A percentile compares a stretch with the other conserved stretches of the same genome.
These are phyloP conservation scores for Sphaeridia pumilis DNA, from an alignment of 2,888 invertebrate species.

Conservation along the genomic window DNA sequence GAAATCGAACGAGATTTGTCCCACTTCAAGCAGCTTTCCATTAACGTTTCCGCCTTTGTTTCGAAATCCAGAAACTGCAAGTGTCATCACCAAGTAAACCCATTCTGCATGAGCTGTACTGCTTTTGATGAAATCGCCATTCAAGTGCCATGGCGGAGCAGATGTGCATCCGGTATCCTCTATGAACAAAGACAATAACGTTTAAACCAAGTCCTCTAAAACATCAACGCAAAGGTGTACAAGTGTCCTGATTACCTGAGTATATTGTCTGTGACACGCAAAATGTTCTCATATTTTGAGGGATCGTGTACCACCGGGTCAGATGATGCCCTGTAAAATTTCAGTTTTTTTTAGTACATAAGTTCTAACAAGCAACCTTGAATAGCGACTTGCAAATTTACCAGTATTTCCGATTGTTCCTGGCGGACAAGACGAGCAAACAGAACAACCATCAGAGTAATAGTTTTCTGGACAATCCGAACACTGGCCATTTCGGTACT, in stretches of 20 bases:
- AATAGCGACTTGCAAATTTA: too few species aligned
- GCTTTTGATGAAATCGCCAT: slow-evolving; percentile 42
- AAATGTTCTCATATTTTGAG: too few species aligned
- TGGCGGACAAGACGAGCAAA: slow-evolving; percentile 42
- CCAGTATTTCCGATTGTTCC: slow-evolving; percentile 46
- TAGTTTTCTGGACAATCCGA: slow-evolving; percentile 43
- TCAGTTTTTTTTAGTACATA: not conserved
- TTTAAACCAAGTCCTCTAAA: too few species aligned
- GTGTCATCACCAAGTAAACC: slow-evolving; percentile 43
- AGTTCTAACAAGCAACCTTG: too few species aligned
- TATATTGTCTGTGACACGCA: too few species aligned
- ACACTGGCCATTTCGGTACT: slow-evolving; percentile 41
- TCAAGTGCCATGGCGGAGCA: slow-evolving; percentile 44
- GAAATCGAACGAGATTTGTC: slow-evolving; percentile 44
- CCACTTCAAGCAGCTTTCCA: slow-evolving; percentile 41
- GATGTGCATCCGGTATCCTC: slow-evolving; percentile 38
- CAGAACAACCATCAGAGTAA: slow-evolving; percentile 41
- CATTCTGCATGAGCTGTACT: slow-evolving; percentile 44
- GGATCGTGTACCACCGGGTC: slow-evolving; percentile 33
- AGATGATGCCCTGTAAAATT: slow-evolving; percentile 23
- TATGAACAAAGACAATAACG: too few species aligned
- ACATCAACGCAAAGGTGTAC: too few species aligned
- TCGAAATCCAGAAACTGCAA: slow-evolving; percentile 43
- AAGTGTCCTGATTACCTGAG: too few species aligned
- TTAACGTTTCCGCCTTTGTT: slow-evolving; percentile 39